Conservation (phyloP, 1,140 invertebrate species). For the Eumeta japonica region DNA sequence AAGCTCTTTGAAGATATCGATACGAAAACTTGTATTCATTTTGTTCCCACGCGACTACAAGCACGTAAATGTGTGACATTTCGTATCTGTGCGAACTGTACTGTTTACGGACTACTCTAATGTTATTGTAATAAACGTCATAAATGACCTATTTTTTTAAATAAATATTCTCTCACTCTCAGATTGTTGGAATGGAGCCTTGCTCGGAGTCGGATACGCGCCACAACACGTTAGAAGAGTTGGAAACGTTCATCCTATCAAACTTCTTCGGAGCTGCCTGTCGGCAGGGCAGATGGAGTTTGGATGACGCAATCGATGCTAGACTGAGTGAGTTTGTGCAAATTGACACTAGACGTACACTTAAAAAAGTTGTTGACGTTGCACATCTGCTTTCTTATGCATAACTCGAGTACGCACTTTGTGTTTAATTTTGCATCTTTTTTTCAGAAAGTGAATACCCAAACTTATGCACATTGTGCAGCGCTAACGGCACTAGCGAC, state of each 20-base stretch:
- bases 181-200: slow-evolving; percentile 33
- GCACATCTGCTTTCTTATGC: not conserved
- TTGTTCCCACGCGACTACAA: too few relatives aligned
- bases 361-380: too few relatives aligned
- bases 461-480: slow-evolving; percentile 39
- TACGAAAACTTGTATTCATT: too few relatives aligned
- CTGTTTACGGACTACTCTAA: too few relatives aligned
- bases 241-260: slow-evolving; percentile 56
- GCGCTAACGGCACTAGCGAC: slow-evolving; percentile 18
- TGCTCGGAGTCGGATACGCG: slow-evolving; percentile 20
- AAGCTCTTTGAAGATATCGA: too few relatives aligned
- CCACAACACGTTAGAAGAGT: slow-evolving; percentile 51
- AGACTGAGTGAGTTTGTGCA: slow-evolving; percentile 59
- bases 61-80: too few relatives aligned
- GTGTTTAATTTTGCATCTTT: too few relatives aligned
- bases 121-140: not conserved
- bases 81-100: too few relatives aligned
- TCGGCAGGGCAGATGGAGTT: slow-evolving; percentile 66
- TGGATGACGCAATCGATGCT: slow-evolving; percentile 52
- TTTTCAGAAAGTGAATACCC: slow-evolving; percentile 32
- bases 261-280: slow-evolving; percentile 64
- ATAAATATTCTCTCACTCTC: slow-evolving; percentile 2
- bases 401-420: too few relatives aligned
- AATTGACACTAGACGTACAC: not conserved
- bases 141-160: too few relatives aligned